Evolutionary conservation across 1,140 invertebrate species (phyloP).

Genomic region (Plodia interpunctella): DNA sequence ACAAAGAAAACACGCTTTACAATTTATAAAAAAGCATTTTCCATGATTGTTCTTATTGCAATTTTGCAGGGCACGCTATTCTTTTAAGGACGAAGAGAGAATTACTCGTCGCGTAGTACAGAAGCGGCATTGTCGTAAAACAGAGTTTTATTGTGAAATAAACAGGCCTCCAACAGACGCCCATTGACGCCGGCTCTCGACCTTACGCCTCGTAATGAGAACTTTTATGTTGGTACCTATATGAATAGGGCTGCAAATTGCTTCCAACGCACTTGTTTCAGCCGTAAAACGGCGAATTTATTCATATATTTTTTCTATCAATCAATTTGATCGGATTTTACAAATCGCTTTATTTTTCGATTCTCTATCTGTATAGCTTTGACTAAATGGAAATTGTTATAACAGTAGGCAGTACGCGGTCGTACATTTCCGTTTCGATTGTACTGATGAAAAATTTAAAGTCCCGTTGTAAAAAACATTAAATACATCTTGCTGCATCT

Average conservation of each 20-base stretch:
- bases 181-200: slow-evolving; percentile 40
- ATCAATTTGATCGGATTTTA: not conserved
- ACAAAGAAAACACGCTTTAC: not conserved
- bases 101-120: slow-evolving; percentile 12
- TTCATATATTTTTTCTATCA: not conserved
- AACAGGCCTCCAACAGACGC: slow-evolving; percentile 43
- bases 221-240: slow-evolving; percentile 36
- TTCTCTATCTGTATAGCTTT: too few relatives aligned
- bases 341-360: too few relatives aligned
- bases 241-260: slow-evolving; percentile 5
- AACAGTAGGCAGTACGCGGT: too few relatives aligned
- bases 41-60: not conserved
- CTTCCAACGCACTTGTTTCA: not conserved
- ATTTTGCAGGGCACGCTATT: not conserved
- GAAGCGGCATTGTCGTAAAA: slow-evolving; percentile 37
- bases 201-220: slow-evolving; percentile 38
- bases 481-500: too few relatives aligned
- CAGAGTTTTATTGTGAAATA: slow-evolving; percentile 52
- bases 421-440: too few relatives aligned
- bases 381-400: too few relatives aligned
- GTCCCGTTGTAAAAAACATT: too few relatives aligned
- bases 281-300: not conserved
- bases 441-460: too few relatives aligned
- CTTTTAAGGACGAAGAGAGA: slow-evolving; percentile 3
- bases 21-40: not conserved